These are phyloP conservation scores for Caenorhabditis inopinata DNA, from an alignment of 1,140 invertebrate species.

Conservation along the genomic window DNA sequence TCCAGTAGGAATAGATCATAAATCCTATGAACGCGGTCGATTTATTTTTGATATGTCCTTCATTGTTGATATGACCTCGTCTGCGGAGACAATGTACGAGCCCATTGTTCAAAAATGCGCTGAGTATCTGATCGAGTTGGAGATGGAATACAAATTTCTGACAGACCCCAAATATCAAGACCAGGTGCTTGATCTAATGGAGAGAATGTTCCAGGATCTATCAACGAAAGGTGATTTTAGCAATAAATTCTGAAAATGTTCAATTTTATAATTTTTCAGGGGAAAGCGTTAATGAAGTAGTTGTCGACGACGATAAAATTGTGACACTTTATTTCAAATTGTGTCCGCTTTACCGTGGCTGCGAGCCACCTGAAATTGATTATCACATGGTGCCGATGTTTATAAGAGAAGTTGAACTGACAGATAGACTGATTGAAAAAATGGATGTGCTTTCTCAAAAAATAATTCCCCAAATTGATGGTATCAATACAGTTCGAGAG, in stretches of 20 bases:
- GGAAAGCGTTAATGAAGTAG: conserved; percentile 58
- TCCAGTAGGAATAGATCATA: conserved; percentile 58
- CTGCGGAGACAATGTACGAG: conserved; percentile 59
- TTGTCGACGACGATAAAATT: conserved; percentile 22
- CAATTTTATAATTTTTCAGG: conserved; percentile 46
- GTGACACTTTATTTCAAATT: conserved; percentile 59
- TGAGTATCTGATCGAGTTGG: conserved; percentile 62
- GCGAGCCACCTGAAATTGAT: conserved; percentile 41
- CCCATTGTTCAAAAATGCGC: conserved; percentile 64
- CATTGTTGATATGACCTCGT: conserved; percentile 51
- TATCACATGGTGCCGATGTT: conserved; percentile 63
- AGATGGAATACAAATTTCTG: conserved; percentile 47
- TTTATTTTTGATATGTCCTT: conserved; percentile 65
- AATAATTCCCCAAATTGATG: conserved; percentile 63
- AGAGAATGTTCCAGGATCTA: conserved; percentile 54
- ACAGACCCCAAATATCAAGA: conserved; percentile 20
- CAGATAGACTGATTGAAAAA: conserved; percentile 42
- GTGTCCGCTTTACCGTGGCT: conserved; percentile 60
- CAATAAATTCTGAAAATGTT: background rate
- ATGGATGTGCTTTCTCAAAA: conserved; percentile 65
- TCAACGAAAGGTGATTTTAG: conserved; percentile 53
- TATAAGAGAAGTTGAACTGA: conserved; percentile 42
- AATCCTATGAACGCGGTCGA: conserved; percentile 29
- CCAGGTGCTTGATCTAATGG: conserved; percentile 50
- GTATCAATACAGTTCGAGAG: conserved; percentile 57